Evolutionary conservation across 2,113 vertebrate species (phyloP).

Genomic region (Ursus arctos): DNA sequence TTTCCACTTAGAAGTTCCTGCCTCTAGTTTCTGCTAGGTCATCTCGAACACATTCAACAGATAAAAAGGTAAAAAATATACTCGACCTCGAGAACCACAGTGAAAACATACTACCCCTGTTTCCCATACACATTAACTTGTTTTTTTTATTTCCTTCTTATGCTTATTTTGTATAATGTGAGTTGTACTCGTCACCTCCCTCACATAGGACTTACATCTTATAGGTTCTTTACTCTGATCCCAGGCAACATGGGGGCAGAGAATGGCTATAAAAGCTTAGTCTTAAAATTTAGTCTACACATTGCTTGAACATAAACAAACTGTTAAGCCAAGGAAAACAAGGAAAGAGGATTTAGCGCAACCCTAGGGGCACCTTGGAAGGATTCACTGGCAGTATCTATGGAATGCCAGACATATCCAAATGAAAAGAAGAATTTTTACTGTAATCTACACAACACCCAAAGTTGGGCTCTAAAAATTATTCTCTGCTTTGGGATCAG

Average conservation of each 20-base stretch:
- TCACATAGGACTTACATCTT: neutral
- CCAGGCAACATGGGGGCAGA: neutral
- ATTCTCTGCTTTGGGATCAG: neutral
- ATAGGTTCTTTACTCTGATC: slow-evolving; percentile 1
- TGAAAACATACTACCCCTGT: neutral
- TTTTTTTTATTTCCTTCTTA: neutral
- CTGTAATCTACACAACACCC: neutral
- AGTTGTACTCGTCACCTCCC: neutral
- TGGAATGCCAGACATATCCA: slow-evolving; percentile 6
- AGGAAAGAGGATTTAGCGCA: neutral
- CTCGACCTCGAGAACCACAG: neutral
- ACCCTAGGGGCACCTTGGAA: neutral
- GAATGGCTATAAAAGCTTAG: neutral
- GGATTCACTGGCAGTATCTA: neutral
- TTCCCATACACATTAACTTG: neutral
- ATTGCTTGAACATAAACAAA: slow-evolving; percentile 13
- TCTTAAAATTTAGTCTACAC: slow-evolving; percentile 25
- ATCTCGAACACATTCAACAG: neutral
- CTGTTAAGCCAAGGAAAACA: slow-evolving; percentile 30
- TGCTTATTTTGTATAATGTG: neutral
- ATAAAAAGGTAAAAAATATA: neutral
- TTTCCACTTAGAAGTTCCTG: neutral
- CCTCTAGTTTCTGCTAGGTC: neutral
- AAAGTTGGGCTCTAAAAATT: neutral
- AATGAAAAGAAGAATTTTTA: neutral